A percentile compares a stretch with the other conserved stretches of the same genome.
phyloP scores from a whole-genome alignment of 2,888 invertebrate genomes.

The Acronicta aceris region DNA sequence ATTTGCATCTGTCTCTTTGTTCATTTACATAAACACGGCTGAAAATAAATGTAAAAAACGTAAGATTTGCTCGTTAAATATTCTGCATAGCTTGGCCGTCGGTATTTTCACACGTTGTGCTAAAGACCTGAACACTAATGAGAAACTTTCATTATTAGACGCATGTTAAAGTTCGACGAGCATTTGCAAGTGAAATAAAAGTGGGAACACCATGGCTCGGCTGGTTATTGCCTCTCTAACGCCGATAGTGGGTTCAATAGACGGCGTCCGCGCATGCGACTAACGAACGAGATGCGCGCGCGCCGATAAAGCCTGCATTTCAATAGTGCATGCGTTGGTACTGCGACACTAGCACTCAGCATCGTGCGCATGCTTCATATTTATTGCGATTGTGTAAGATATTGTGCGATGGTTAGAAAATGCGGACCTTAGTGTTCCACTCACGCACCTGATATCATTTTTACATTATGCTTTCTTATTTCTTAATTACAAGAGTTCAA shows the following conservation, averaged over 20 bases:
- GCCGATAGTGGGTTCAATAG: constrained; percentile 84
- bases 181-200: constrained; percentile 59
- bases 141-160: constrained; percentile 49
- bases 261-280: constrained; percentile 72
- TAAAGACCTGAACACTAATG: constrained; percentile 48
- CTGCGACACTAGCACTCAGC: constrained; percentile 51
- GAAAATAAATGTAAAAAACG: constrained; percentile 9
- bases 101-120: constrained; percentile 35
- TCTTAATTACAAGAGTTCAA: constrained; percentile 36
- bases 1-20: not conserved
- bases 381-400: constrained; percentile 55
- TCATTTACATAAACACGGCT: constrained; percentile 1
- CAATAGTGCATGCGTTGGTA: constrained; percentile 56
- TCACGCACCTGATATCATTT: not conserved
- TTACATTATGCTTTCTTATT: not conserved
- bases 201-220: constrained; percentile 59
- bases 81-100: constrained; percentile 24
- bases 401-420: constrained; percentile 40
- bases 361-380: constrained; percentile 42
- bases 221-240: constrained; percentile 79
- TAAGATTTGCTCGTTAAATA: constrained; percentile 27
- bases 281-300: constrained; percentile 85
- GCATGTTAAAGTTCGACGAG: constrained; percentile 45
- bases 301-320: constrained; percentile 82
- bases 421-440: not conserved